phyloP scores from a whole-genome alignment of 2,888 invertebrate genomes.

The Zygogramma bicolorata region DNA sequence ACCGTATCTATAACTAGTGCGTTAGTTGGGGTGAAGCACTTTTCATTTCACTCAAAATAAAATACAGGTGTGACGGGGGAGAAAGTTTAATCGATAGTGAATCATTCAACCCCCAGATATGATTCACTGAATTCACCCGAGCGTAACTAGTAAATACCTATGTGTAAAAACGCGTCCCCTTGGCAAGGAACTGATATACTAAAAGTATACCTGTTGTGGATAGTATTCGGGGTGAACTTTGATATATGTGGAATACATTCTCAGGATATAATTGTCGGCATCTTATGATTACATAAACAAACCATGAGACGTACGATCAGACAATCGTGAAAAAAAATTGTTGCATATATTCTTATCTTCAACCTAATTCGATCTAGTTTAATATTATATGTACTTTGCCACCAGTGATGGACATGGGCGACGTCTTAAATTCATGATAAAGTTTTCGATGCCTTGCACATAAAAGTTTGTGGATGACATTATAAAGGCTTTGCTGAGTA shows the following conservation, averaged over 20 bases:
- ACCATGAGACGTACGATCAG: too few relatives aligned
- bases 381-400: too few relatives aligned
- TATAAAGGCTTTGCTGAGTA: too few relatives aligned
- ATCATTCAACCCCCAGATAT: slow-evolving; percentile 38
- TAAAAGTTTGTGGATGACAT: too few relatives aligned
- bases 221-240: background rate
- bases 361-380: too few relatives aligned
- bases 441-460: too few relatives aligned
- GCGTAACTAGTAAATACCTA: slow-evolving; percentile 28
- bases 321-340: too few relatives aligned
- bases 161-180: slow-evolving; percentile 13
- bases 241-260: background rate
- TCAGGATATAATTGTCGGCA: background rate
- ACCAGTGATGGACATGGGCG: too few relatives aligned
- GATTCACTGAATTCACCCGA: slow-evolving; percentile 38
- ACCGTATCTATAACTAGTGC: background rate
- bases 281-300: too few relatives aligned
- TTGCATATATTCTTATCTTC: too few relatives aligned
- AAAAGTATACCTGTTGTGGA: background rate
- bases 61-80: slow-evolving; percentile 18
- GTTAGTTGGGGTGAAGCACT: background rate
- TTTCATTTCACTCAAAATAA: background rate
- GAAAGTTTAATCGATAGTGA: slow-evolving; percentile 40
- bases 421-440: too few relatives aligned
- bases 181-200: background rate